phyloP scores from a whole-genome alignment of 2,888 invertebrate species.

The Anaspis maculata region DNA sequence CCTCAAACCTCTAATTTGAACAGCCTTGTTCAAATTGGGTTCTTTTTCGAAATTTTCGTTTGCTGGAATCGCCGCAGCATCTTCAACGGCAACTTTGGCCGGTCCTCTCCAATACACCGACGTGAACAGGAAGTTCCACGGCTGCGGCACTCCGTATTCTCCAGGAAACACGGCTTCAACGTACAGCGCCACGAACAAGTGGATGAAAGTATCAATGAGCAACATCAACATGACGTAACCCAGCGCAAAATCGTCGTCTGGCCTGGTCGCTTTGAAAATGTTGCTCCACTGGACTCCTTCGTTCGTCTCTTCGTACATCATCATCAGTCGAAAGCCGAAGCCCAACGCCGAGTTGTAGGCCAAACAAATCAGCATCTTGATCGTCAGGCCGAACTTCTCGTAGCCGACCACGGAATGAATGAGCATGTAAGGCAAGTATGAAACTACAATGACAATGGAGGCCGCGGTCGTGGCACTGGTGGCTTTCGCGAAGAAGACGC shows the following conservation, averaged over 20 bases:
- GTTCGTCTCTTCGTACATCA: constrained; percentile 63
- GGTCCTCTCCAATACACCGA: constrained; percentile 47
- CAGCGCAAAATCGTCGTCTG: constrained; percentile 61
- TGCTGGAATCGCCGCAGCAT: constrained; percentile 3
- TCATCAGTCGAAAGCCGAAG: constrained; percentile 64
- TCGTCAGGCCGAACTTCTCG: constrained; percentile 48
- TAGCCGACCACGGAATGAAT: constrained; percentile 52
- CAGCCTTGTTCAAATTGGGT: constrained; percentile 43
- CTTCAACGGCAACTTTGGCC: constrained; percentile 5
- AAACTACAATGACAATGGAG: constrained; percentile 67
- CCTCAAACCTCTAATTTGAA: constrained; percentile 47
- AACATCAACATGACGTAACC: constrained; percentile 66
- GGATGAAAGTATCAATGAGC: constrained; percentile 58
- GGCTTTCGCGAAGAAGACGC: constrained; percentile 55
- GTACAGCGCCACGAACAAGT: constrained; percentile 71
- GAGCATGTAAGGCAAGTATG: constrained; percentile 64
- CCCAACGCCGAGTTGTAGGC: constrained; percentile 75
- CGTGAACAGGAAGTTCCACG: constrained; percentile 72
- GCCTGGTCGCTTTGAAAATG: constrained; percentile 52
- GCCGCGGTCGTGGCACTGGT: constrained; percentile 71
- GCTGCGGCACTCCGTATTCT: constrained; percentile 71
- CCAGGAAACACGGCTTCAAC: constrained; percentile 82
- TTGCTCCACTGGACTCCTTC: constrained; percentile 59
- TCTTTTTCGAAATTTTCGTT: constrained; percentile 42
- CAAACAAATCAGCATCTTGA: constrained; percentile 58